Conservation (phyloP, 92 coral and sea anemone species). For the Actinernus sp. region DNA sequence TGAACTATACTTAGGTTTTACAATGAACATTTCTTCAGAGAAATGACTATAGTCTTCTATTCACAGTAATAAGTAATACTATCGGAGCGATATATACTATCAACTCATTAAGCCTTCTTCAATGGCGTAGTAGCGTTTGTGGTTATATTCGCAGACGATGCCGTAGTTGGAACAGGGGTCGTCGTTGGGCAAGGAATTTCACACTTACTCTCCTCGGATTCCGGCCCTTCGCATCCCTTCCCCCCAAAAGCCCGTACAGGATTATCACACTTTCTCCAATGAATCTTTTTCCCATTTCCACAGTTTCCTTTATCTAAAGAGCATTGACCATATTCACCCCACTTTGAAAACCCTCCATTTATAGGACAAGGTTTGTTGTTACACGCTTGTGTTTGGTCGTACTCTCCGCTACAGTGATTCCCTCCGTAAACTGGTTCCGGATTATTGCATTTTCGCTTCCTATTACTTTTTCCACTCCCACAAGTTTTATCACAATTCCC, state of each 20-base stretch:
- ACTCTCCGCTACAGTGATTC: not conserved
- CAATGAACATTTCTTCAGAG: too few species aligned
- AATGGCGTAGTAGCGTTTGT: not conserved
- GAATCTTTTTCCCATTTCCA: not conserved
- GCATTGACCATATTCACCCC: slow-evolving; percentile 5
- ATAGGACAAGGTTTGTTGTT: slow-evolving; percentile 7
- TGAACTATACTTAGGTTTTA: too few species aligned
- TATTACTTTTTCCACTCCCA: slow-evolving; percentile 11
- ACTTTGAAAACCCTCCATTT: slow-evolving; percentile 11
- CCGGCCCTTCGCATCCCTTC: slow-evolving; percentile 17
- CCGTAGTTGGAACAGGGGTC: not conserved
- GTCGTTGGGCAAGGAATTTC: slow-evolving; percentile 47
- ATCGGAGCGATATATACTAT: too few species aligned
- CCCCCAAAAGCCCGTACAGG: slow-evolving; percentile 32
- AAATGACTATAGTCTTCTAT: too few species aligned
- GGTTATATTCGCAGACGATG: not conserved
- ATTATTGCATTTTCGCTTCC: slow-evolving; percentile 10
- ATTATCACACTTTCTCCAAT: not conserved
- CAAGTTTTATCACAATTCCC: slow-evolving; percentile 21
- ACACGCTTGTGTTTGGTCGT: not conserved
- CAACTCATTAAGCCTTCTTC: too few species aligned
- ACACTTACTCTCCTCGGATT: slow-evolving; percentile 12
- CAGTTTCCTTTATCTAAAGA: not conserved
- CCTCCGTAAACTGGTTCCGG: slow-evolving; percentile 21
- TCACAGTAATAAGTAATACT: too few species aligned